Conservation (phyloP, 2,797 vertebrate genomes). For the Tragelaphus oryx region DNA sequence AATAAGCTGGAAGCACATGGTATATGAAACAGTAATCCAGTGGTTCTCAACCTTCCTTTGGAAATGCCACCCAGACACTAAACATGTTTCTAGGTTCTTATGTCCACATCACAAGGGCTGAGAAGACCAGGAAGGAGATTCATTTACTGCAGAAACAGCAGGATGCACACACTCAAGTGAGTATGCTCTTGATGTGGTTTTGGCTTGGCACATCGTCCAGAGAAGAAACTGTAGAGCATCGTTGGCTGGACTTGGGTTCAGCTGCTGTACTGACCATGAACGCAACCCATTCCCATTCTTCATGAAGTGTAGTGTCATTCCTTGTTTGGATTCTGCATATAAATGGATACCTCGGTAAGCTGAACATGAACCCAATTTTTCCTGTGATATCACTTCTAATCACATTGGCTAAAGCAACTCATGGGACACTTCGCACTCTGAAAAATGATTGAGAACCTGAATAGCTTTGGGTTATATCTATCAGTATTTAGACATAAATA, state of each 20-base stretch:
- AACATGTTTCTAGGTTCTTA: background rate
- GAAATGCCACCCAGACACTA: background rate
- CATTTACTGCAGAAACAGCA: background rate
- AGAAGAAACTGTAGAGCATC: background rate
- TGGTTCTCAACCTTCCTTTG: background rate
- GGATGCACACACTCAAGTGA: background rate
- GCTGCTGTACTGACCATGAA: background rate
- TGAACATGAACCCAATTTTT: background rate
- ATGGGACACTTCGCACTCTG: fast-evolving
- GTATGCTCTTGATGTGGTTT: background rate
- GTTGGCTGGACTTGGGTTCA: background rate
- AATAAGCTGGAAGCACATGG: background rate
- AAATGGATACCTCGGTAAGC: background rate
- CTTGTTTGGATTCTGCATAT: background rate
- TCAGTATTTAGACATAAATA: background rate
- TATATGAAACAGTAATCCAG: background rate
- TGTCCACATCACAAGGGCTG: background rate
- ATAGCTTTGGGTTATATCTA: background rate
- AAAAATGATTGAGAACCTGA: background rate
- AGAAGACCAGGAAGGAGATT: background rate
- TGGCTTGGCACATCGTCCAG: background rate
- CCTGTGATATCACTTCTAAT: too few species aligned
- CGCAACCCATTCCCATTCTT: background rate
- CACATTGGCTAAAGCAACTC: background rate
- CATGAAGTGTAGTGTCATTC: fast-evolving